Percentiles rank a stretch among this genome's conserved stretches.
Conservation (phyloP, 2,888 invertebrate genomes). For the Andrena camellia region DNA sequence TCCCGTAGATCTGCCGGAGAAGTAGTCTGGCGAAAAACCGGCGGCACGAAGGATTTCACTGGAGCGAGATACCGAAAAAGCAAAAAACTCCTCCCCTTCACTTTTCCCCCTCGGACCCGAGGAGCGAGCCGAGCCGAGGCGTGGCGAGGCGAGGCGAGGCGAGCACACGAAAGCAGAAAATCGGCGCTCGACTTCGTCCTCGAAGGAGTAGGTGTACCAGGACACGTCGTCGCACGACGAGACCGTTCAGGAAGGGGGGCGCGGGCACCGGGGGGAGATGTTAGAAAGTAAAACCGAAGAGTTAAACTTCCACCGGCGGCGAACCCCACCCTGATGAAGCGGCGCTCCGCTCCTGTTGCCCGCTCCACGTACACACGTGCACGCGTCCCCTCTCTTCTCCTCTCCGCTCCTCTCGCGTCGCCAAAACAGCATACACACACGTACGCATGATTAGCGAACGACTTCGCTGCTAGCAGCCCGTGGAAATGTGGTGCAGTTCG, state of each 20-base stretch:
- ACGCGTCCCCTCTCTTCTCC: slow-evolving; percentile 33
- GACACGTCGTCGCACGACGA: slow-evolving; percentile 68
- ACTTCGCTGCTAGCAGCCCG: slow-evolving; percentile 41
- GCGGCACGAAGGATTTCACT: slow-evolving; percentile 20
- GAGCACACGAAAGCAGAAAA: slow-evolving; percentile 45
- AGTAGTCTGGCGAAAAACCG: not conserved
- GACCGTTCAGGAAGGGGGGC: slow-evolving; percentile 63
- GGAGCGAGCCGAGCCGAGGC: not conserved
- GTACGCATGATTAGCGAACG: slow-evolving; percentile 67
- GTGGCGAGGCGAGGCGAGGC: not conserved
- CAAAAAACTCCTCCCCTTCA: slow-evolving; percentile 28
- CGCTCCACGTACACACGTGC: slow-evolving; percentile 29
- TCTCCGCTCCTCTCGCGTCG: slow-evolving; percentile 23
- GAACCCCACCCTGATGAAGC: slow-evolving; percentile 80
- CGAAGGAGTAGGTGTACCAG: slow-evolving; percentile 72
- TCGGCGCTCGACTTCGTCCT: slow-evolving; percentile 61
- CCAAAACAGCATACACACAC: slow-evolving; percentile 49
- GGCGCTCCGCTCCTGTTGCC: slow-evolving; percentile 67
- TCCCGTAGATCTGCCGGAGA: not conserved
- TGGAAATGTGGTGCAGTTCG: slow-evolving; percentile 60
- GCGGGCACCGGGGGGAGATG: slow-evolving; percentile 66
- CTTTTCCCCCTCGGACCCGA: slow-evolving; percentile 22
- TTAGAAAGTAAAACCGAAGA: slow-evolving; percentile 84
- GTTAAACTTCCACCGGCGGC: slow-evolving; percentile 70
- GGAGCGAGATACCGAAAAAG: slow-evolving; percentile 26